These are phyloP conservation scores for Pseudanteris insignis DNA, from an alignment of 2,888 invertebrate species.

Conservation along the genomic window DNA sequence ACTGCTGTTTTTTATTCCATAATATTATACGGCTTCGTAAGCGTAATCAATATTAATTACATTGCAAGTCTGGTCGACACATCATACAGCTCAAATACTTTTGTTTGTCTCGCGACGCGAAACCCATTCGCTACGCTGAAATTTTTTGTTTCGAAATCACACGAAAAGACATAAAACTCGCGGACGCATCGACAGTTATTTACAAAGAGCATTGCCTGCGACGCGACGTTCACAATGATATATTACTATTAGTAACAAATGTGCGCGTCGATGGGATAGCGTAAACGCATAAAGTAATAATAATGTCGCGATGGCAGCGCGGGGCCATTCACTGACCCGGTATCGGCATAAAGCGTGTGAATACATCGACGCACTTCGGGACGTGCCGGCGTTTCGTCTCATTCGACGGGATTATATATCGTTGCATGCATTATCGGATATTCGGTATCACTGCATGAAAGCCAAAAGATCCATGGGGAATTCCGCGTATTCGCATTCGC, in stretches of 20 bases:
- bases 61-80: too few relatives aligned
- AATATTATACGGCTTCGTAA: too few relatives aligned
- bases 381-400: slow-evolving; percentile 43
- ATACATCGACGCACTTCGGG: slow-evolving; percentile 45
- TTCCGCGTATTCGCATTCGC: slow-evolving; percentile 52
- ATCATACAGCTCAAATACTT: too few relatives aligned
- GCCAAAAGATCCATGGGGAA: slow-evolving; percentile 48
- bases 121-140: too few relatives aligned
- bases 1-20: too few relatives aligned
- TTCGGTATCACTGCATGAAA: slow-evolving; percentile 45
- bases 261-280: slow-evolving; percentile 36
- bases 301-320: slow-evolving; percentile 26
- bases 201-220: not conserved
- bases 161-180: too few relatives aligned
- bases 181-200: too few relatives aligned
- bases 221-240: slow-evolving; percentile 27
- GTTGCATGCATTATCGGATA: slow-evolving; percentile 52
- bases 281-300: slow-evolving; percentile 43
- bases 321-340: slow-evolving; percentile 19
- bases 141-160: too few relatives aligned
- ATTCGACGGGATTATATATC: slow-evolving; percentile 53
- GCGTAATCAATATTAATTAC: too few relatives aligned
- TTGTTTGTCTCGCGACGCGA: too few relatives aligned
- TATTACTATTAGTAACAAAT: slow-evolving; percentile 40
- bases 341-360: slow-evolving; percentile 22